Conservation (phyloP, 2,113 vertebrate species). For the Oryctolagus cuniculus region DNA sequence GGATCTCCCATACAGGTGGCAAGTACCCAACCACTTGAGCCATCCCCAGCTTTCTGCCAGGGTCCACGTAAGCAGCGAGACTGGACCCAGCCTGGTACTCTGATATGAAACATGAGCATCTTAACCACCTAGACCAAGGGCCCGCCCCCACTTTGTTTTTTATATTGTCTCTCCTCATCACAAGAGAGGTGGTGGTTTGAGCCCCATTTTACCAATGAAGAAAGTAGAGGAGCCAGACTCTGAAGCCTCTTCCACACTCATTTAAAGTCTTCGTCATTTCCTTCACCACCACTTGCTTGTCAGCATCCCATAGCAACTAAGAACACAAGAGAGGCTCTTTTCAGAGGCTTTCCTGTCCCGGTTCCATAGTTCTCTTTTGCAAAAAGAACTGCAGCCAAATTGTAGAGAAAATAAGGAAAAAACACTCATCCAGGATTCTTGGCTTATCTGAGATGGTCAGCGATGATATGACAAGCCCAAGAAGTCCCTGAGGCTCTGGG, state of each 20-base stretch:
- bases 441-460: not conserved
- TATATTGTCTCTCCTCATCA: not conserved
- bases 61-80: too few relatives aligned
- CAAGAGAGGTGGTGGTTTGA: not conserved
- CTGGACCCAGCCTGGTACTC: too few relatives aligned
- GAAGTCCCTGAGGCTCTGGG: not conserved
- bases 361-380: not conserved
- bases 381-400: not conserved
- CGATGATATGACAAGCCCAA: not conserved
- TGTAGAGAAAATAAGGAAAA: not conserved
- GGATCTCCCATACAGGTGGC: too few relatives aligned
- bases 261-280: constrained; percentile 8
- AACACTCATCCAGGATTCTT: not conserved
- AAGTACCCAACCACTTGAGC: too few relatives aligned
- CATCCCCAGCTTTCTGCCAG: too few relatives aligned
- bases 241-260: not conserved
- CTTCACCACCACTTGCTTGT: not conserved
- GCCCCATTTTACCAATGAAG: not conserved
- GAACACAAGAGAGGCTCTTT: not conserved
- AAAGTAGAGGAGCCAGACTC: not conserved
- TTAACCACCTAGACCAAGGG: too few relatives aligned
- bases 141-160: not conserved
- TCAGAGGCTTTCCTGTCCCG: not conserved
- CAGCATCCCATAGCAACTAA: not conserved
- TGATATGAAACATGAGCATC: too few relatives aligned